phyloP scores from a whole-genome alignment of 1,140 invertebrate genomes.

The Diachasmimorpha longicaudata region DNA sequence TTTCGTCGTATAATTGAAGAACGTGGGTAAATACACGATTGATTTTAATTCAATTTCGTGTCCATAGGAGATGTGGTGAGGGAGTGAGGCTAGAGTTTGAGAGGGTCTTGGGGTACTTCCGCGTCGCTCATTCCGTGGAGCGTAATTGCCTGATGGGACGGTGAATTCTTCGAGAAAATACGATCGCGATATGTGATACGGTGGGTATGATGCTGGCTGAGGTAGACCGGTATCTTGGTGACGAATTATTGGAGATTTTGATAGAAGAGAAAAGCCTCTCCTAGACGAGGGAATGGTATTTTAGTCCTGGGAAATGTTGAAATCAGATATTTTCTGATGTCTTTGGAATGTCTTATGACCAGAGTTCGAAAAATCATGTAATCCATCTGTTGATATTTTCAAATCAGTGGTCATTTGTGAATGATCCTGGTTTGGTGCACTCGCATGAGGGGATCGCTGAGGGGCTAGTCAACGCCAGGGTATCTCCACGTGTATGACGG shows the following conservation, averaged over 20 bases:
- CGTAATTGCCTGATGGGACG: neutral
- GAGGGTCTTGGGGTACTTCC: neutral
- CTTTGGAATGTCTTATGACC: too few relatives aligned
- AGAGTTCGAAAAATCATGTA: neutral
- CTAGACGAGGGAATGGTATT: neutral
- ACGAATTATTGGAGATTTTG: neutral
- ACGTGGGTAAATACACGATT: conserved; percentile 58
- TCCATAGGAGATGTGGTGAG: neutral
- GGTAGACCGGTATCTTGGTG: neutral
- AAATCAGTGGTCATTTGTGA: neutral
- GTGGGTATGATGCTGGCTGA: neutral
- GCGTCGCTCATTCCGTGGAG: neutral
- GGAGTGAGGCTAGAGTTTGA: neutral
- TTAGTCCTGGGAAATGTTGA: too few relatives aligned
- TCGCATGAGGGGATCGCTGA: neutral
- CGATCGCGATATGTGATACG: neutral
- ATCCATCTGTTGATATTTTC: neutral
- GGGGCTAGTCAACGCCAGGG: conserved; percentile 6
- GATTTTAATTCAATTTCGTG: conserved; percentile 58
- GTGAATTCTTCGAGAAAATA: neutral
- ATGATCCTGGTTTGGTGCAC: neutral
- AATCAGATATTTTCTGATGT: too few relatives aligned
- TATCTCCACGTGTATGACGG: conserved; percentile 17
- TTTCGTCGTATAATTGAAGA: conserved; percentile 59
- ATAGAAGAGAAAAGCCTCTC: neutral